phyloP scores from a whole-genome alignment of 64 coral and sea anemone genomes.

The Orbicella faveolata region DNA sequence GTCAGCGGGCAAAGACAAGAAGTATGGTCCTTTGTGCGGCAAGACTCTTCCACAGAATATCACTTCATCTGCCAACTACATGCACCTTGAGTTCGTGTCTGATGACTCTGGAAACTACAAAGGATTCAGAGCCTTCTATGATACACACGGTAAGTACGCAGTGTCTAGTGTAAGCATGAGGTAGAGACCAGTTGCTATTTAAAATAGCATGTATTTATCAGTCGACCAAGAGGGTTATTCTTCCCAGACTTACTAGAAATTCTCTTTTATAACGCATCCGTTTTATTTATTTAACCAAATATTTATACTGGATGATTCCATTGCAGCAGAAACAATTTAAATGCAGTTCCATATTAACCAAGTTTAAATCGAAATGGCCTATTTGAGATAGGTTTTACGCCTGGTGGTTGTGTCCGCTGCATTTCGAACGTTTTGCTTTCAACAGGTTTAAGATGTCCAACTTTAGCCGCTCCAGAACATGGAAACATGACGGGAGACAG shows the following conservation, averaged over 20 bases:
- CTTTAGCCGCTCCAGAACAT: conserved; percentile 46
- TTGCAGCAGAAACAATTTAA: no score
- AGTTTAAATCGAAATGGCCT: no score
- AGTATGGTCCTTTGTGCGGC: conserved; percentile 64
- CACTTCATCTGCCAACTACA: conserved; percentile 62
- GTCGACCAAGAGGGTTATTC: no score
- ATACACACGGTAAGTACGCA: conserved; percentile 65
- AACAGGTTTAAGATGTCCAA: conserved; percentile 82
- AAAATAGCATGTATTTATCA: not conserved
- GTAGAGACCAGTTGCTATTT: not conserved
- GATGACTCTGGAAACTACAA: conserved; percentile 67
- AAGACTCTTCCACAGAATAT: conserved; percentile 63
- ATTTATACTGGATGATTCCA: no score
- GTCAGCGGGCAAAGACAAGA: conserved; percentile 33
- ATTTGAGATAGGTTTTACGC: no score
- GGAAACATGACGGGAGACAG: conserved; percentile 73
- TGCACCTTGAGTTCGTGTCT: conserved; percentile 74
- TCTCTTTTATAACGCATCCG: no score
- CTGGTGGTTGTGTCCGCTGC: not conserved
- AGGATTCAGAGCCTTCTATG: conserved; percentile 75
- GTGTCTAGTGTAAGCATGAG: no score
- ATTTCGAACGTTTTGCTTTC: not conserved
- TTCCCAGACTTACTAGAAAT: no score
- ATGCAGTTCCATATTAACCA: no score
- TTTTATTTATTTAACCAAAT: no score